phyloP scores from a whole-genome alignment of 2,888 invertebrate species.

The Metallyticus violacea region DNA sequence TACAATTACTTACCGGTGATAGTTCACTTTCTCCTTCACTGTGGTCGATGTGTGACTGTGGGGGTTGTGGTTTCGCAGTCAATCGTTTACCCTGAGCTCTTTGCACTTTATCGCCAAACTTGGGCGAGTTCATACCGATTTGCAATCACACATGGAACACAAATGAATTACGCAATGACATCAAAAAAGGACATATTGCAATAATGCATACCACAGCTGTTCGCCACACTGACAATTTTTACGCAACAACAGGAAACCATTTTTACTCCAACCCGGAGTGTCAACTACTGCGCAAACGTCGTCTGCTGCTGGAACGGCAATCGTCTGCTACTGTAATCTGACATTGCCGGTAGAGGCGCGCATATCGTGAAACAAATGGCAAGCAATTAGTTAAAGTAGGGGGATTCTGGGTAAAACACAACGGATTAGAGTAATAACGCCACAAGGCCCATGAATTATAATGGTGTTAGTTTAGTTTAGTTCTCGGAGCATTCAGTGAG shows the following conservation, averaged over 20 bases:
- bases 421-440: no score
- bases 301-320: background rate
- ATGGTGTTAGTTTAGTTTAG: no score
- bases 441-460: no score
- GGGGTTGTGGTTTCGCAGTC: conserved; percentile 40
- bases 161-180: background rate
- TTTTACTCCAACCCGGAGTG: background rate
- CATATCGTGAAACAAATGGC: background rate
- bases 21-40: conserved; percentile 56
- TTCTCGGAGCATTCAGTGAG: no score
- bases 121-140: conserved; percentile 36
- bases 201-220: background rate
- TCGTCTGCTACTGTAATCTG: background rate
- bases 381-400: no score
- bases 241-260: background rate
- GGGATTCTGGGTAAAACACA: no score
- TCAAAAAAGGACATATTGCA: background rate
- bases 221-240: background rate
- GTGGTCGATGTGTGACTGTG: conserved; percentile 46
- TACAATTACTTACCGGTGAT: conserved; percentile 52
- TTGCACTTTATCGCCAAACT: conserved; percentile 34
- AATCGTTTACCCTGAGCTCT: conserved; percentile 26
- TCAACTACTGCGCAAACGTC: conserved; percentile 12
- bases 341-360: background rate
- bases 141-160: background rate